Evolutionary conservation across 64 coral and sea anemone species (phyloP).

Genomic region (Catalaphyllia jardinei): DNA sequence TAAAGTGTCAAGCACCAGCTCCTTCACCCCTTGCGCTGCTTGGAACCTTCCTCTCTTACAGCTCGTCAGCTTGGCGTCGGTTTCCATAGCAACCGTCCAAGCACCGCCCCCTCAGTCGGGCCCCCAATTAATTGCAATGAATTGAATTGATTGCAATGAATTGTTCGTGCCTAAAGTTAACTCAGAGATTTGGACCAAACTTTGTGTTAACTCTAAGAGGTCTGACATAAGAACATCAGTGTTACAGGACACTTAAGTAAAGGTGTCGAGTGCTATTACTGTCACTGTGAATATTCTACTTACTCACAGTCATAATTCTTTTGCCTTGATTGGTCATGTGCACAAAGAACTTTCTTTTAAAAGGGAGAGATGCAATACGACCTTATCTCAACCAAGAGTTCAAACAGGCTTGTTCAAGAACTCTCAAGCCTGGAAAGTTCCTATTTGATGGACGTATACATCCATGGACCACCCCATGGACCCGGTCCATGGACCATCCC

Average conservation of each 20-base stretch:
- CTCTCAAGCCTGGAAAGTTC: conserved; percentile 42
- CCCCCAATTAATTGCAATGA: too few species aligned
- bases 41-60: too few species aligned
- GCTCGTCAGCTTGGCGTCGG: too few species aligned
- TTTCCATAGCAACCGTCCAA: too few species aligned
- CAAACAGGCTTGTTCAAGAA: conserved; percentile 72
- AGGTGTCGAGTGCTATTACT: conserved; percentile 42
- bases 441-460: too few species aligned
- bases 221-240: too few species aligned
- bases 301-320: conserved; percentile 42
- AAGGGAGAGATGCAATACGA: conserved; percentile 44
- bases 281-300: conserved; percentile 27
- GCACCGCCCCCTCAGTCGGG: too few species aligned
- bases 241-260: conserved; percentile 36
- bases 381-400: conserved; percentile 52
- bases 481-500: too few species aligned
- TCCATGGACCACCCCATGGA: too few species aligned
- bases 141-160: conserved; percentile 13
- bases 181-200: conserved; percentile 24
- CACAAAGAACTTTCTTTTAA: too few species aligned
- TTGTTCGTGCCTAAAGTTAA: conserved; percentile 36
- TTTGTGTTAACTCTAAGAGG: conserved; percentile 15
- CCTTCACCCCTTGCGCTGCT: too few species aligned
- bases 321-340: conserved; percentile 57
- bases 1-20: too few species aligned